Percentiles rank a stretch among this genome's conserved stretches.
Evolutionary conservation across 2,797 vertebrate species (phyloP).

Genomic region (Falco concolor): DNA sequence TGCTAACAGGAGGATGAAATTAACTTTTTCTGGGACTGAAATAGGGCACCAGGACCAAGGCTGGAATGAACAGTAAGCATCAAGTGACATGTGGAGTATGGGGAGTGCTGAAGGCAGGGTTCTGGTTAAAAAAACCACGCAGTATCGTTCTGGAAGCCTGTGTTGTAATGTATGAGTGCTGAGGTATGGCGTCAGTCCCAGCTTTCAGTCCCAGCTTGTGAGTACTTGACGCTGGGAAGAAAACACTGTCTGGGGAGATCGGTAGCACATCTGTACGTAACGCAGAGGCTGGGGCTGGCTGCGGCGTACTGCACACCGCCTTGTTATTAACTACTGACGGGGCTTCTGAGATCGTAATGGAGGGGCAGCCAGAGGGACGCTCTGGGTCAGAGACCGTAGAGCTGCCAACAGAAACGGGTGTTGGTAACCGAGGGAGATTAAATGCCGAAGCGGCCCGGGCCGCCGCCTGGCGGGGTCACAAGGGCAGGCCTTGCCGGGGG

Average conservation of each 20-base stretch:
- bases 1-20: not conserved
- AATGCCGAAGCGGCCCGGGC: fast-evolving
- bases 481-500: fast-evolving
- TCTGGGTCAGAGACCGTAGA: fast-evolving
- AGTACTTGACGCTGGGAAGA: not conserved
- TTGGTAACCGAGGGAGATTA: fast-evolving
- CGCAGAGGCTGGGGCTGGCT: fast-evolving
- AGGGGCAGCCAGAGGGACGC: fast-evolving
- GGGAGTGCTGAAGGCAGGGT: not conserved
- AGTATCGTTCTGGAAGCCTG: not conserved
- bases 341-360: fast-evolving
- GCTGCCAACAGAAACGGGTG: fast-evolving
- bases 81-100: fast-evolving
- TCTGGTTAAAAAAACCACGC: fast-evolving
- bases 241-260: no score
- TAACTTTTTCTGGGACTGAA: not conserved
- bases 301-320: no score
- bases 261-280: fast-evolving
- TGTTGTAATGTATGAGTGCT: fast-evolving
- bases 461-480: not conserved
- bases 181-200: fast-evolving
- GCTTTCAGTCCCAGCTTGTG: not conserved
- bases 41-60: not conserved
- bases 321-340: not conserved
- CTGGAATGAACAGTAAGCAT: not conserved